Evolutionary conservation across 2,888 invertebrate species (phyloP).

Genomic region (Stenoptilia bipunctidactyla): DNA sequence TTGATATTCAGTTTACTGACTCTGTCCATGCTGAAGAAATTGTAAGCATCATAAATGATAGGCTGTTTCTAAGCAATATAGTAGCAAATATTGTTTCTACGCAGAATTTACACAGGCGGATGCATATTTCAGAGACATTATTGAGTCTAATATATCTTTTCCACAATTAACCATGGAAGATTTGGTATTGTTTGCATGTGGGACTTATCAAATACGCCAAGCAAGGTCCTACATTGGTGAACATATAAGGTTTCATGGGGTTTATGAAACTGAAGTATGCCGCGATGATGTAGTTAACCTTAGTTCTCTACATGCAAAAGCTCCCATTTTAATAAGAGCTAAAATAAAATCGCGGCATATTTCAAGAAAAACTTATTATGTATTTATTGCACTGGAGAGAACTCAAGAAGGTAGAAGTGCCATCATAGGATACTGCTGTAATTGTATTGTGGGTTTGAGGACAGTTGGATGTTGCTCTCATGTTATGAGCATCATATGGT

Average conservation of each 20-base stretch:
- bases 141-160: neutral
- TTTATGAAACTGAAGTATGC: slow-evolving; percentile 7
- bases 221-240: slow-evolving; percentile 8
- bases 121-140: neutral
- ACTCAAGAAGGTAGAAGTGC: neutral
- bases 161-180: neutral
- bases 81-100: too few species aligned
- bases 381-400: neutral
- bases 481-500: neutral
- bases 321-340: neutral
- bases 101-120: too few species aligned
- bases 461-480: neutral
- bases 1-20: neutral
- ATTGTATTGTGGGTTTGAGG: neutral
- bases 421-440: neutral
- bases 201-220: slow-evolving; percentile 7
- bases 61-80: neutral
- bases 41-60: neutral
- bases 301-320: too few species aligned
- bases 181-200: neutral
- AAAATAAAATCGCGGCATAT: neutral
- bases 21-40: neutral
- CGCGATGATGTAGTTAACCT: too few species aligned
- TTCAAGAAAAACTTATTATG: neutral
- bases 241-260: slow-evolving; percentile 5